phyloP scores from a whole-genome alignment of 2,888 invertebrate genomes.

The Drosophila pegasa region DNA sequence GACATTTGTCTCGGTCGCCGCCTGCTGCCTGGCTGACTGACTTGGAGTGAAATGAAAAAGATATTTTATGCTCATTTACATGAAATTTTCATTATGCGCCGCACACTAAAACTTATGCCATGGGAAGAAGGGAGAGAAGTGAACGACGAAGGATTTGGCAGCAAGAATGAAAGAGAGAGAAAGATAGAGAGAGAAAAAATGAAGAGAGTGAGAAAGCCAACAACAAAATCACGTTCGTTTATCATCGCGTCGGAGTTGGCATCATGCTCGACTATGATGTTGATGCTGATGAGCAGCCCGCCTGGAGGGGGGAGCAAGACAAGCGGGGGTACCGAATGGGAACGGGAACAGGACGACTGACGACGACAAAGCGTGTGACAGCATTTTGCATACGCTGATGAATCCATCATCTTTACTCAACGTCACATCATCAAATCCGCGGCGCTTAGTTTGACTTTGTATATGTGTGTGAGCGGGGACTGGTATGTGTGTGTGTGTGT shows the following conservation, averaged over 20 bases:
- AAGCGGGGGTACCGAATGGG: conserved; percentile 37
- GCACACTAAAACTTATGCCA: conserved; percentile 72
- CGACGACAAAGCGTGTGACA: conserved; percentile 77
- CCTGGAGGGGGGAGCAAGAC: conserved; percentile 37
- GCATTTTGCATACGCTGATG: conserved; percentile 83
- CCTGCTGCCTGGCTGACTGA: conserved; percentile 51
- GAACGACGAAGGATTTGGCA: conserved; percentile 52
- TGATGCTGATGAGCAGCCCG: conserved; percentile 77
- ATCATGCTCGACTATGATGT: conserved; percentile 72
- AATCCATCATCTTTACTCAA: conserved; percentile 83
- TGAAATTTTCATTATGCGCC: conserved; percentile 80
- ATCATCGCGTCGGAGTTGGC: conserved; percentile 72
- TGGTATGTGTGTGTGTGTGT: conserved; percentile 1
- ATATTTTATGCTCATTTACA: conserved; percentile 84
- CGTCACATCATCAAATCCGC: conserved; percentile 82
- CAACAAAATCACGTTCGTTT: conserved; percentile 78
- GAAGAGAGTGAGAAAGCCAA: conserved; percentile 46
- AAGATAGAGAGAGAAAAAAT: not conserved
- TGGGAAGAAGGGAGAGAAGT: conserved; percentile 12
- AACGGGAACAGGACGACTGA: conserved; percentile 48
- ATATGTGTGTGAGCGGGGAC: conserved; percentile 1
- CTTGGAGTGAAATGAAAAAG: conserved; percentile 75
- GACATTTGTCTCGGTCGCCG: conserved; percentile 79
- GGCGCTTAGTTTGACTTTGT: conserved; percentile 74
- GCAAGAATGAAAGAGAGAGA: not conserved